Evolutionary conservation across 2,113 vertebrate species (phyloP).

Genomic region (Mystacornis crossleyi): DNA sequence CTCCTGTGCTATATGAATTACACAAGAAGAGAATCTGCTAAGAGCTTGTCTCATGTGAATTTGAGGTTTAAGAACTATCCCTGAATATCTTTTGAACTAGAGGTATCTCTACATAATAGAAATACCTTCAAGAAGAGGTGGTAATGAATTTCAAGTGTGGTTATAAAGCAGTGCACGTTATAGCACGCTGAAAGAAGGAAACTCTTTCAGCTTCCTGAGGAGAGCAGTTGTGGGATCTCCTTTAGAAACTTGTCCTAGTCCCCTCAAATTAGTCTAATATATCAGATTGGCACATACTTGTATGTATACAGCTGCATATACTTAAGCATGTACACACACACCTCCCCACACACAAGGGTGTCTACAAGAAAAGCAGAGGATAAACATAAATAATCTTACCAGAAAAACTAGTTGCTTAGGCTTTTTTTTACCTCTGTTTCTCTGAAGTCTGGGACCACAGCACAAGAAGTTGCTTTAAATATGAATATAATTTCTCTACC

Average conservation of each 20-base stretch:
- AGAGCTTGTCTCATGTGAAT: neutral
- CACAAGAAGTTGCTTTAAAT: neutral
- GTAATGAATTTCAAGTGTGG: neutral
- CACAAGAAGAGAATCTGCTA: neutral
- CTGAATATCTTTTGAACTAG: neutral
- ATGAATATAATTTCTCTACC: neutral
- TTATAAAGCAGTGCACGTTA: neutral
- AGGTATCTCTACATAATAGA: neutral
- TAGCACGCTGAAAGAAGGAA: neutral
- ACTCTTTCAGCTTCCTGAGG: neutral
- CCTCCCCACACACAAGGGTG: neutral
- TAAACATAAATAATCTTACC: neutral
- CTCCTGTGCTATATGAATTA: neutral
- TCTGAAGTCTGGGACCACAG: neutral
- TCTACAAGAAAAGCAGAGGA: neutral
- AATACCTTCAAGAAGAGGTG: neutral
- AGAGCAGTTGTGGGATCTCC: neutral
- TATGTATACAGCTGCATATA: neutral
- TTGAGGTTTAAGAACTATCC: neutral
- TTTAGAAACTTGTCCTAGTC: neutral
- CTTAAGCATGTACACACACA: neutral
- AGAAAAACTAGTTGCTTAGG: neutral
- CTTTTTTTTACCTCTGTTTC: neutral
- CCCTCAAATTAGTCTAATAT: neutral
- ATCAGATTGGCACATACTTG: neutral